A percentile compares a stretch with the other conserved stretches of the same genome.
Conservation (phyloP, 1,140 invertebrate species). For the Rhopalosiphum maidis region DNA sequence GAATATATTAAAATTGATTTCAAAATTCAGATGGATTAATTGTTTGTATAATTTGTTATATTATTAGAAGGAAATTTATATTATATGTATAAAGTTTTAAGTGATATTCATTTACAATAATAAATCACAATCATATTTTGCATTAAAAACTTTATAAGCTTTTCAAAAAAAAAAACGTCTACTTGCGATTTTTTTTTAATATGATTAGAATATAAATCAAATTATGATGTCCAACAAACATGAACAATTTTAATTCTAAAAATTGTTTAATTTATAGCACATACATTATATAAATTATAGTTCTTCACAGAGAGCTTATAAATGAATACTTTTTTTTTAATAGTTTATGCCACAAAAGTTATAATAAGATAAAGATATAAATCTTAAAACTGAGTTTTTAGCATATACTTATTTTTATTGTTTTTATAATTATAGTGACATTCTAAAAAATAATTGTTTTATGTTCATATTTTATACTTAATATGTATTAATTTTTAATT, state of each 20-base stretch:
- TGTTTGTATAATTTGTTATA: neutral
- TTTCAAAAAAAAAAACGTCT: slow-evolving; percentile 4
- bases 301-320: neutral
- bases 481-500: neutral
- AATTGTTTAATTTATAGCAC: slow-evolving; percentile 2
- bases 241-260: slow-evolving; percentile 14
- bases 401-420: neutral
- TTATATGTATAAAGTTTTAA: neutral
- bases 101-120: neutral
- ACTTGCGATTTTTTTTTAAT: neutral
- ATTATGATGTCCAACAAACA: neutral
- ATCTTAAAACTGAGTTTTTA: neutral
- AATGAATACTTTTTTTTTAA: neutral
- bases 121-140: slow-evolving; percentile 1
- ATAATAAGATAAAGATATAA: neutral
- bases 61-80: neutral
- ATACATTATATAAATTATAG: neutral
- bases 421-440: neutral
- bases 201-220: slow-evolving; percentile 21
- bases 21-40: neutral
- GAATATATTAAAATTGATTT: neutral
- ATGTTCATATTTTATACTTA: neutral
- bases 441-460: neutral
- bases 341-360: neutral
- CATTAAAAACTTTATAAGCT: neutral